Percentiles rank a stretch among this genome's conserved stretches.
phyloP scores from a whole-genome alignment of 37 sponge, comb jelly and placozoan genomes.

The Theonella swinhoei region DNA sequence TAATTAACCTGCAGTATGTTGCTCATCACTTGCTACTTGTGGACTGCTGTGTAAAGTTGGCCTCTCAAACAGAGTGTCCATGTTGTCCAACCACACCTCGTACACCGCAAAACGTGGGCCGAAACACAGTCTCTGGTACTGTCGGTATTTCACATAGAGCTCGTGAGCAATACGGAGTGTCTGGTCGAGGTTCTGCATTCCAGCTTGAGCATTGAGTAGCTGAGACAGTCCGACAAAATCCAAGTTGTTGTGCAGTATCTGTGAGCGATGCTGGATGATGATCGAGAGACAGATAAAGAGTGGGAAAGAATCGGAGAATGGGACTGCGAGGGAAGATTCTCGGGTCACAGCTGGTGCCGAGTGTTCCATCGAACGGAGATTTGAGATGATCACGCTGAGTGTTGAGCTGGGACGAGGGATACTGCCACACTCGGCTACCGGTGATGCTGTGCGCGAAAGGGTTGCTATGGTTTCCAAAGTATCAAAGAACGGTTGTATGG shows the following conservation, averaged over 20 bases:
- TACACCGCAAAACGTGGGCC: not conserved
- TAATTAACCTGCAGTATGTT: too few species aligned
- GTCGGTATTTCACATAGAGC: conserved; percentile 35
- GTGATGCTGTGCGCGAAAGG: not conserved
- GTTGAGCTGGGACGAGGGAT: conserved; percentile 5
- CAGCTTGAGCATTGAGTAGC: conserved; percentile 46
- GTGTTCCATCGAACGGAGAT: conserved; percentile 32
- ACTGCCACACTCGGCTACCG: not conserved
- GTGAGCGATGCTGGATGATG: conserved; percentile 34
- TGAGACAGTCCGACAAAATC: conserved; percentile 73
- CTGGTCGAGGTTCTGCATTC: conserved; percentile 19
- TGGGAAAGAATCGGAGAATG: conserved; percentile 44
- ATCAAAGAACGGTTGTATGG: not conserved
- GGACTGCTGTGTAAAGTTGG: too few species aligned
- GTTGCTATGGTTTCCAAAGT: not conserved
- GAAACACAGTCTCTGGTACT: conserved; percentile 43
- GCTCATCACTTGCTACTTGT: too few species aligned
- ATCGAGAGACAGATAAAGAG: conserved; percentile 70
- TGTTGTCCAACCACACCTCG: not conserved
- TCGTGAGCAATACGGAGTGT: conserved; percentile 48
- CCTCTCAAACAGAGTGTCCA: not conserved
- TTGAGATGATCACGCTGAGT: conserved; percentile 12
- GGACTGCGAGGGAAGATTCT: conserved; percentile 22
- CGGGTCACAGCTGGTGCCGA: conserved; percentile 33
- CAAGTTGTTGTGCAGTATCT: conserved; percentile 19